Base-by-base conservation (phyloP, 2,888 invertebrate genomes). In the Macropis europaea region DNA sequence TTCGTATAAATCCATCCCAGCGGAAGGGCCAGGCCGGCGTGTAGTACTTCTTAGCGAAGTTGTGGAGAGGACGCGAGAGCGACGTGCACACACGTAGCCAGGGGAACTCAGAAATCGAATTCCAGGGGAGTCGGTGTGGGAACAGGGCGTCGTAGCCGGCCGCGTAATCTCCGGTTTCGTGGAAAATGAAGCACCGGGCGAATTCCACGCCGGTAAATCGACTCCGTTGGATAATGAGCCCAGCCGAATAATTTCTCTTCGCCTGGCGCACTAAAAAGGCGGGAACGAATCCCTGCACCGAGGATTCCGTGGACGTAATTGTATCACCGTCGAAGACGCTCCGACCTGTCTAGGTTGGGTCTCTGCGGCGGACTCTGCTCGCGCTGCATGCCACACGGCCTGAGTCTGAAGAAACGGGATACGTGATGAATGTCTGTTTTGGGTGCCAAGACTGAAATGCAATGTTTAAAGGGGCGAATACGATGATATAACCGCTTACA, bases 141-240 rank as follows among this genome's bases (percentile, higher is more conserved):
- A 81, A 82, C 73, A 60, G 72, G 36, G 64, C 52, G 67, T 60
- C 59, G 52, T 63, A 57, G 66, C 70, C 57, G 61, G n/a, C n/a
- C 73, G 57, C 61, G 76, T 80, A 80, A 80, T 77, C 76, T 82
- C 76, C 73, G 80, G 83, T 83, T 81, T 76, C 76, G 73, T 57
- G 81, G 76, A 76, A 82, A 81, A 73, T 67, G 73, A 67, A 77
- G 57, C 60, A 36, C 22, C 42, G 34, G 48, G 42, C 62, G 71
- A 63, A 71, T 67, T 75, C 71, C 63, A 47, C 60, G 62, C 76
- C 62, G 59, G 71, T 76, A 76, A 76, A 75, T 76, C 67, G 76
- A 61, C 71, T 45, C 50, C 26, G 76, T 15, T 48, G 63, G 76
- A 76, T 76, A 76, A 76, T 71, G 76, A 76, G 76, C 76, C 59